phyloP scores from a whole-genome alignment of 2,113 vertebrate species.

The Cariama cristata region DNA sequence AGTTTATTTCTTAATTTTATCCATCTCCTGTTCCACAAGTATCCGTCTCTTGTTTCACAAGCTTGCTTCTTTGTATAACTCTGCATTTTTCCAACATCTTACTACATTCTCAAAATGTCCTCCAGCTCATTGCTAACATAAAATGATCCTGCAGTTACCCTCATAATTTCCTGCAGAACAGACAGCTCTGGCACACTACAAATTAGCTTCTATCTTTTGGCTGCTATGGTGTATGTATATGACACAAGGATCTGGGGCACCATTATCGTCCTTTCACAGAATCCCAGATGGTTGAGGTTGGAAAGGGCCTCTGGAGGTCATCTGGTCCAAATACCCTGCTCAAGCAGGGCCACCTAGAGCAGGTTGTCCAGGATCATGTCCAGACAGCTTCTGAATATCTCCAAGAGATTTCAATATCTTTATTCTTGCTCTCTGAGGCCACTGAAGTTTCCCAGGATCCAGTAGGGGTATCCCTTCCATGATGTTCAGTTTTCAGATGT shows the following conservation, averaged over 20 bases:
- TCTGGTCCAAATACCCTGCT: not conserved
- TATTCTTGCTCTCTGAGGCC: not conserved
- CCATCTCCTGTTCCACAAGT: no score
- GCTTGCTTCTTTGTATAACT: no score
- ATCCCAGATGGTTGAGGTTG: not conserved
- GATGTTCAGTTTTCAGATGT: not conserved
- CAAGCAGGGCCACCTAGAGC: rapidly evolving
- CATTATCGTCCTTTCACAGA: not conserved
- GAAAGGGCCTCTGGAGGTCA: not conserved
- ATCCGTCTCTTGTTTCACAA: no score
- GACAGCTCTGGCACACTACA: not conserved
- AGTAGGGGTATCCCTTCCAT: not conserved
- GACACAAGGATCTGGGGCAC: not conserved
- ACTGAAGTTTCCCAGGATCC: not conserved
- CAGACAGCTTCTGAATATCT: not conserved
- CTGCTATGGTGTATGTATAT: not conserved
- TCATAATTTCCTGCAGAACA: not conserved
- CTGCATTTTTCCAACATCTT: no score
- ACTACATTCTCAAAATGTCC: no score
- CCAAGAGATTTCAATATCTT: not conserved
- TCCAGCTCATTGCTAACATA: no score
- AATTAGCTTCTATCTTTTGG: not conserved
- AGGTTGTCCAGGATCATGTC: rapidly evolving
- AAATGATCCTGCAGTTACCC: not conserved
- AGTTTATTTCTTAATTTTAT: no score